Base-by-base conservation (phyloP, 2,888 invertebrate species). In the Metallyticus violacea region DNA sequence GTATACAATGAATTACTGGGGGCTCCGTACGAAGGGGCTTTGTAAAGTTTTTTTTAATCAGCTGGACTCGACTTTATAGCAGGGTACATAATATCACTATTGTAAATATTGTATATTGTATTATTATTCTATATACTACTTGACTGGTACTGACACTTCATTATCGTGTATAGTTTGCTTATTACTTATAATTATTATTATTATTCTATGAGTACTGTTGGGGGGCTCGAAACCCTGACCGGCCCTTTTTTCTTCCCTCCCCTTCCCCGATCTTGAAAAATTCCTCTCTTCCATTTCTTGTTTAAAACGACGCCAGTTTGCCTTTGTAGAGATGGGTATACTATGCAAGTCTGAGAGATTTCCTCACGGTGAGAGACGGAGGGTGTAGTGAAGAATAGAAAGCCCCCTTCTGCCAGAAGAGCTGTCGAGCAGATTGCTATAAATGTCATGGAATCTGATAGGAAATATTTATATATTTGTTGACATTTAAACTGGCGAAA, bases 71-170 rank as follows among this genome's bases (percentile, higher is more conserved):
- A 86, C 82, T 81, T 62, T 62, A 62, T 86, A 83, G 86, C 87
- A 87, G 87, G 87, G 87, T 87, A 87, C 85, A 85, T 84, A 82
- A 85, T 87, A 87, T 86, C 83, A 86, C 84, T 86, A 77, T 79
- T 84, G 86, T 84, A 84, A 76, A 84, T 84, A 62, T 15, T 79
- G 84, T 83, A 86, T 62, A 79, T 82, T 81, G 30, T 87, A 87
- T 86, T 80, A 84, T 76, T 83, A 83, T 83, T 76, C 26, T 83
- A 26, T 83, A 83, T 77, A 77, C 40, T 62, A 62, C 29, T 83
- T 83, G 83, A 83, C 83, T 77, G 83, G 83, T 83, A 83, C 83
- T 83, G 83, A 83, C 77, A 62, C 40, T 62, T 15, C 77, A 77
- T 77, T 77, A 62, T 83, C 27, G 28, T 83, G 77, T 77, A 83